Evolutionary conservation across 2,797 vertebrate genomes (phyloP), one percentile per base, ranked within the genome.

Genomic region (Thalassophryne amazonica): DNA sequence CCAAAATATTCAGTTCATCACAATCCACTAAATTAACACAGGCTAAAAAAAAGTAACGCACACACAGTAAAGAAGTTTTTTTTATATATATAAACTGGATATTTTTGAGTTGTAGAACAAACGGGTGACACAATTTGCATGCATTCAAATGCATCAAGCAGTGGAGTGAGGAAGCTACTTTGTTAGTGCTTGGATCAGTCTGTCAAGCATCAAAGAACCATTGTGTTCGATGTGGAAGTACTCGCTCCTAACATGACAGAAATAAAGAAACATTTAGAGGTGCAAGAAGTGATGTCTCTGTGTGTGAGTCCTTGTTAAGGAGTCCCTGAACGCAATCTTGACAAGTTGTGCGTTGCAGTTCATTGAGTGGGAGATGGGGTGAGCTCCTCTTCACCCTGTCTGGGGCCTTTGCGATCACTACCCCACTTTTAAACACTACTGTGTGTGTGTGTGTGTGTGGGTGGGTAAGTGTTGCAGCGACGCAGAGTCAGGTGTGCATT

Each of bases 171-270:
- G 30, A 48, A n/a, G 35, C 35, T 29, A 35, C 50, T 57, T 45
- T 42, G 25, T 12, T 2, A 2, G 27, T 5, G 42, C 73, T 70
- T 21, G 39, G 62, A 65, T 57, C 24, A 10, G 20, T n/a, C 35
- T 54, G 66, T 53, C 62, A 39, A 8, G 38, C 59, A 73, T 70
- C 76, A 76, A 68, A 74, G 70, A 32, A 16, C 56, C 14, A 41
- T 59, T 36, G 14, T 57, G 60, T 69, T 69, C 39, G 37, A 42
- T 63, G 48, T 52, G 30, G 37, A 62, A 49, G 35, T 27, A 41
- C 27, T 0, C 15, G 60, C 27, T 12, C 40, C 50, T 24, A 9
- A 53, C 65, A 10, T 27, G 58, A 62, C 40, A 4, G 37, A 9
- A 3, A 36, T 43, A 55, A 25, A 13, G 50, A 40, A 47, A 40